phyloP scores from a whole-genome alignment of 2,113 vertebrate species.

The Python bivittatus region DNA sequence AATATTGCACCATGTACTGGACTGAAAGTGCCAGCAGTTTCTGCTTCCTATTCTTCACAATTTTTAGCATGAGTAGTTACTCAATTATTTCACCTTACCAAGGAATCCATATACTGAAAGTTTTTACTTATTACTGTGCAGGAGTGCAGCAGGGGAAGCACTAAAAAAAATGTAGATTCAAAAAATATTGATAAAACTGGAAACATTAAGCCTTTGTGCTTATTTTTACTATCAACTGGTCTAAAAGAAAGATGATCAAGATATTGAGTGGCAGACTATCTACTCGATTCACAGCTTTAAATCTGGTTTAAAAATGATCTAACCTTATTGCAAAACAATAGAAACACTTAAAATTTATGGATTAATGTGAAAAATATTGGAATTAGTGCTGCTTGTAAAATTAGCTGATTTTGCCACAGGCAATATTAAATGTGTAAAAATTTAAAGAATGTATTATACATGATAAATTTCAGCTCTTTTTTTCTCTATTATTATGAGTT shows the following conservation, averaged over 20 bases:
- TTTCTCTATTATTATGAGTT: too few species aligned
- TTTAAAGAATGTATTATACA: too few species aligned
- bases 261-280: too few species aligned
- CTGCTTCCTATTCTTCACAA: not conserved
- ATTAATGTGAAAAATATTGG: too few species aligned
- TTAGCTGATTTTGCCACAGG: too few species aligned
- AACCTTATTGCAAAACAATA: too few species aligned
- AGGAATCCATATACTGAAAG: not conserved
- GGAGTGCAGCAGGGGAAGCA: not conserved
- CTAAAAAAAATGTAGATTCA: not conserved
- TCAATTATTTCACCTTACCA: not conserved
- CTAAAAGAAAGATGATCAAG: not conserved
- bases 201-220: not conserved
- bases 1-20: not conserved
- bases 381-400: too few species aligned
- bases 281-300: not conserved
- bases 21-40: not conserved
- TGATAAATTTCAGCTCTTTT: too few species aligned
- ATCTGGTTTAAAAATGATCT: not conserved
- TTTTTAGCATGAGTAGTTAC: not conserved
- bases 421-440: too few species aligned
- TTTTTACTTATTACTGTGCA: not conserved
- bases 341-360: too few species aligned
- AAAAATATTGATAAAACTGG: not conserved
- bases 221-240: not conserved